These are phyloP conservation scores for Hymenopus coronatus DNA, from an alignment of 2,888 invertebrate genomes.

Conservation along the genomic window DNA sequence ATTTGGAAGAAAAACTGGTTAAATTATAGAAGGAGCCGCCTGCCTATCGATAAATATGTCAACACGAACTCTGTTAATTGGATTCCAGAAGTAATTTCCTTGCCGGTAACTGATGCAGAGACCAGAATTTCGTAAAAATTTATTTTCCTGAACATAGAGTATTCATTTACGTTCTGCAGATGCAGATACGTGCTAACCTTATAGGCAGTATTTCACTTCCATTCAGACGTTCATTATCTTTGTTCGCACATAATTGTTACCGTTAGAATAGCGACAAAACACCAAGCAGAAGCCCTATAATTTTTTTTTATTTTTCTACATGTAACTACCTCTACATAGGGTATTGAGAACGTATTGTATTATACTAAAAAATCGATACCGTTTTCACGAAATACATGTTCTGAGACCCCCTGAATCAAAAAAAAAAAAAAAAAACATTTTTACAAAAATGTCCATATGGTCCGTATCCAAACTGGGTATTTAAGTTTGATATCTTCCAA, in stretches of 20 bases:
- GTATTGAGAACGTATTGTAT: no score
- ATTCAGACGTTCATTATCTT: neutral
- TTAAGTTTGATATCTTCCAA: no score
- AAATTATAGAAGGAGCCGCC: neutral
- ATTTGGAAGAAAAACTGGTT: neutral
- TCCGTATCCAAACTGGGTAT: no score
- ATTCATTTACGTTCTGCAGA: neutral
- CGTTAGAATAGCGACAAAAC: no score
- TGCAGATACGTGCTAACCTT: neutral
- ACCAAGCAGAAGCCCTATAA: no score
- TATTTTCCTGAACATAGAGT: neutral
- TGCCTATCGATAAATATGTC: neutral
- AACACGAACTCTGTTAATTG: neutral
- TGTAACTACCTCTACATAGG: no score
- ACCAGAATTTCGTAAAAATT: neutral
- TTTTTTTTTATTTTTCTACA: no score
- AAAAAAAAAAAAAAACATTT: no score
- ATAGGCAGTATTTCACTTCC: neutral
- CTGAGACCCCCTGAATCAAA: no score
- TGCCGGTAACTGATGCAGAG: neutral
- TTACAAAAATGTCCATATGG: no score
- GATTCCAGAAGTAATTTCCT: neutral
- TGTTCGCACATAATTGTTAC: neutral
- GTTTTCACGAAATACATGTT: no score
- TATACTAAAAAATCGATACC: no score